These are phyloP conservation scores for Girardia tigrina DNA, from an alignment of 2,888 invertebrate species.

Conservation along the genomic window DNA sequence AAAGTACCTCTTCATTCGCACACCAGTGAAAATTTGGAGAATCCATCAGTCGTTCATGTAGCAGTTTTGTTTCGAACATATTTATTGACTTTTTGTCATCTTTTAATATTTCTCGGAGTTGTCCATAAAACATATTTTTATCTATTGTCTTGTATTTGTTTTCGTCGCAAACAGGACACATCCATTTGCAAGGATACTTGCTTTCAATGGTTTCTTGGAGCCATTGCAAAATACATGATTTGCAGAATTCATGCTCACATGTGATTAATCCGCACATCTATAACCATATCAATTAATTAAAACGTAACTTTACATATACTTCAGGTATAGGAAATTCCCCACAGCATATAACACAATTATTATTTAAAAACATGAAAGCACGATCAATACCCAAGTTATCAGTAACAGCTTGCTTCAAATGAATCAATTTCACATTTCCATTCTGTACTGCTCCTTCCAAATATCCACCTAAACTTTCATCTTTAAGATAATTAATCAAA, in stretches of 20 bases:
- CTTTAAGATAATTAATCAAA: not conserved
- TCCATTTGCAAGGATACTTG: not conserved
- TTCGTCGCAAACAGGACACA: not conserved
- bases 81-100: not conserved
- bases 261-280: not conserved
- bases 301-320: not conserved
- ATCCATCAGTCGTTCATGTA: not conserved
- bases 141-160: not conserved
- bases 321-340: not conserved
- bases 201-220: not conserved
- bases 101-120: not conserved
- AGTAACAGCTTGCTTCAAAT: not conserved
- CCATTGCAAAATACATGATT: not conserved
- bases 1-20: slow-evolving; percentile 6
- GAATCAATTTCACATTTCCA: not conserved
- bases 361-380: not conserved
- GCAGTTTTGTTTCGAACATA: not conserved
- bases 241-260: not conserved
- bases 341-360: not conserved
- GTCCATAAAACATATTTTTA: not conserved
- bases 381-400: not conserved
- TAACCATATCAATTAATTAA: not conserved
- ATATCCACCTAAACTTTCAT: not conserved
- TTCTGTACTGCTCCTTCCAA: not conserved
- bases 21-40: not conserved